phyloP scores from a whole-genome alignment of 2,797 vertebrate genomes.

The Lithobates sylvaticus region DNA sequence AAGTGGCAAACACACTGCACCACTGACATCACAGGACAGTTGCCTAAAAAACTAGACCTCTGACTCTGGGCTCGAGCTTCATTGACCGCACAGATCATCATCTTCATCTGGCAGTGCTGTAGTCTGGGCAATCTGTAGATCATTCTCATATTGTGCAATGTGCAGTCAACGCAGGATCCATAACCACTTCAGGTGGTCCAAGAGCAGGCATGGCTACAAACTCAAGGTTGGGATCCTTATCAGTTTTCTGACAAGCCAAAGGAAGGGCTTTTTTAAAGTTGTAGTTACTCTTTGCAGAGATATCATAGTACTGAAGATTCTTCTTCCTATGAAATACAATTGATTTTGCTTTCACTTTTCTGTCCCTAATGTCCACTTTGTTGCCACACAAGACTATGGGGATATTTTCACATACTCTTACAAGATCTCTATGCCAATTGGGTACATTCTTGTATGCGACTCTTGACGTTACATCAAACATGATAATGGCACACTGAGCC shows the following conservation, averaged over 20 bases:
- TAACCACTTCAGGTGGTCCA: slow-evolving; percentile 82
- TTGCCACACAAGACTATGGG: slow-evolving; percentile 98
- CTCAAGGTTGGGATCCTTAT: slow-evolving; percentile 84
- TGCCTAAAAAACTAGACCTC: slow-evolving; percentile 91
- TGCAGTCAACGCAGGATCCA: slow-evolving; percentile 84
- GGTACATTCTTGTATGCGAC: slow-evolving; percentile 99
- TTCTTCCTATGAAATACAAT: slow-evolving; percentile 99
- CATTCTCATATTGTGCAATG: slow-evolving; percentile 83
- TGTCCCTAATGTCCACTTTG: slow-evolving; percentile 99
- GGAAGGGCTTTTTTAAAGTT: slow-evolving; percentile 87
- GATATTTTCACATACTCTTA: slow-evolving; percentile 98
- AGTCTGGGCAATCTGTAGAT: slow-evolving; percentile 83
- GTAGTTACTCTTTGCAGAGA: slow-evolving; percentile 86
- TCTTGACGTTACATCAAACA: slow-evolving; percentile 98
- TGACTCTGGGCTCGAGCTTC: slow-evolving; percentile 82
- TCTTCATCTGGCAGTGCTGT: slow-evolving; percentile 85
- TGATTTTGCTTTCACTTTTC: slow-evolving; percentile 99
- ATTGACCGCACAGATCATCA: slow-evolving; percentile 81
- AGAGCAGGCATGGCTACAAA: slow-evolving; percentile 86
- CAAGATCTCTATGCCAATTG: slow-evolving; percentile 98
- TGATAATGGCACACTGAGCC: slow-evolving; percentile 99
- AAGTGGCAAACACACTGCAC: slow-evolving; percentile 84
- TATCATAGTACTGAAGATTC: slow-evolving; percentile 90
- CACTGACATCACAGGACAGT: slow-evolving; percentile 86
- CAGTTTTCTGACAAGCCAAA: slow-evolving; percentile 84